phyloP scores from a whole-genome alignment of 2,113 vertebrate species.

The Odontophorus gujanensis region DNA sequence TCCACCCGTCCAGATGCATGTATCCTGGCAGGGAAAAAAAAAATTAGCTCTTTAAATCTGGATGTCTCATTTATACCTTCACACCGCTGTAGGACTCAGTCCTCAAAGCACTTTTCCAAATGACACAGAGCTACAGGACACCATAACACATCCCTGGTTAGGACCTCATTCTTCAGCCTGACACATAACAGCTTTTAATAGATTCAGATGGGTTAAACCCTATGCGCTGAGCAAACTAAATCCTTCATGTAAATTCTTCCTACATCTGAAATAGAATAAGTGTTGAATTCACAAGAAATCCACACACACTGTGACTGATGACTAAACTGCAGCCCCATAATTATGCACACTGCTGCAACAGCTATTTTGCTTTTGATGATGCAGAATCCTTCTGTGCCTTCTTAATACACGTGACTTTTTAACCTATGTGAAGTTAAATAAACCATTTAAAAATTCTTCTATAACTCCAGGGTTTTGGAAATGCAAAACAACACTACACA shows the following conservation, averaged over 20 bases:
- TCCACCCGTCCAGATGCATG: neutral
- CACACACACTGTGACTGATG: neutral
- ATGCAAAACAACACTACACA: neutral
- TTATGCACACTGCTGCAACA: conserved; percentile 29
- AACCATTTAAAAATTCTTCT: neutral
- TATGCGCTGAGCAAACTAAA: neutral
- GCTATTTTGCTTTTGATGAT: neutral
- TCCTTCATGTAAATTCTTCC: neutral
- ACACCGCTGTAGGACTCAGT: neutral
- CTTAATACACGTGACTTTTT: neutral
- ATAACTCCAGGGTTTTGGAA: neutral
- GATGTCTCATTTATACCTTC: neutral
- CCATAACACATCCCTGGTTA: neutral
- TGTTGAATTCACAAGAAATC: neutral
- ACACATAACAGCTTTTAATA: neutral
- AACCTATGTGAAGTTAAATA: neutral
- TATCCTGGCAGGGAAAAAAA: neutral
- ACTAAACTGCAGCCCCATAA: conserved; percentile 51
- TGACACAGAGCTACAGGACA: neutral
- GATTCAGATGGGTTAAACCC: neutral
- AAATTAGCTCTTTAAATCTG: neutral
- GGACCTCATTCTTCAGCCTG: neutral
- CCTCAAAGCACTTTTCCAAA: neutral
- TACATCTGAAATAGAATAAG: conserved; percentile 15
- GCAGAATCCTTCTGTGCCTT: neutral